phyloP scores from a whole-genome alignment of 2,797 vertebrate genomes.

The Manis crassicaudata region DNA sequence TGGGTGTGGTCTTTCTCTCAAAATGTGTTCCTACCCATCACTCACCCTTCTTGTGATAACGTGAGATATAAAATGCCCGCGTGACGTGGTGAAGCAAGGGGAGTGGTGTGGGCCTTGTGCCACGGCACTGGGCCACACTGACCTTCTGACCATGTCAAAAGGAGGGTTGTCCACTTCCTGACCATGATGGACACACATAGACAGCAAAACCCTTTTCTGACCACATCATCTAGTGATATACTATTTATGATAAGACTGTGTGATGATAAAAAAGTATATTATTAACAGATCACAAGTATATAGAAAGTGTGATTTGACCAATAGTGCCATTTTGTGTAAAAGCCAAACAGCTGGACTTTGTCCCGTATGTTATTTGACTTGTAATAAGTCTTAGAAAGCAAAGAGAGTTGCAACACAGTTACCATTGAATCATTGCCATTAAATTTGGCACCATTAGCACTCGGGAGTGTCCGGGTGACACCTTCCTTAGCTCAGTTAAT shows the following conservation, averaged over 20 bases:
- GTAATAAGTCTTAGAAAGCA: neutral
- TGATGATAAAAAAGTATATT: neutral
- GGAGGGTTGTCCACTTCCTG: neutral
- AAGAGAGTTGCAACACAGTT: neutral
- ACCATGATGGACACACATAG: neutral
- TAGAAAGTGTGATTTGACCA: neutral
- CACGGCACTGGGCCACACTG: neutral
- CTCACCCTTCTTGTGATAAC: neutral
- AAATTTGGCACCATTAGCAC: neutral
- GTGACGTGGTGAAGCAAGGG: neutral
- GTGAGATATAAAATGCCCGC: neutral
- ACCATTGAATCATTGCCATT: neutral
- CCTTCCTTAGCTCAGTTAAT: neutral
- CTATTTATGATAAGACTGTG: neutral
- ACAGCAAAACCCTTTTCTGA: neutral
- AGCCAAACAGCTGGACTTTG: neutral
- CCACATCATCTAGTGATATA: neutral
- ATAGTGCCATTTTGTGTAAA: neutral
- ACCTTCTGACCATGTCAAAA: neutral
- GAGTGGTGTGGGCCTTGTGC: neutral
- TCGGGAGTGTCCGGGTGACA: neutral
- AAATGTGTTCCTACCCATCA: fast-evolving
- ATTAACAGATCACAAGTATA: neutral
- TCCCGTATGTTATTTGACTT: too few relatives aligned
- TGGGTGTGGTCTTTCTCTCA: neutral